Evolutionary conservation across 92 coral and sea anemone species (phyloP), one percentile per base, ranked within the genome.

Genomic region (Parazoanthus swiftii): DNA sequence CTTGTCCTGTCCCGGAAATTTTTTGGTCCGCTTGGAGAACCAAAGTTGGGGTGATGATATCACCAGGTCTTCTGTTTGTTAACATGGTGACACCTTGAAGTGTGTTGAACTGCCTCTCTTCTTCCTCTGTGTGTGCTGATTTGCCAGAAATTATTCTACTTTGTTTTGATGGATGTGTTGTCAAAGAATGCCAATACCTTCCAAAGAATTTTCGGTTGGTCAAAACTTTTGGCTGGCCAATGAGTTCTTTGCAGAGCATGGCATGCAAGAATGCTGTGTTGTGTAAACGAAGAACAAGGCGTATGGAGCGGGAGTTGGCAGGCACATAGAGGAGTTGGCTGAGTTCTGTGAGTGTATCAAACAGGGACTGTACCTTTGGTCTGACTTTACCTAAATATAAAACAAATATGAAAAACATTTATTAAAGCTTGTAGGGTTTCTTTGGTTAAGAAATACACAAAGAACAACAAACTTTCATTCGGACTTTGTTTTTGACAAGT

Each of bases 201-300:
- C 85, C 92, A 90, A 86, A 86, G 37, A 90, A 90, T 25, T 86
- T 86, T 39, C 90, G 46, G 66, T 6, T 72, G 8, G 92, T 90
- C 72, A 90, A 35, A 23, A 78, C 80, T 29, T 72, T 26, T 44
- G 86, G 92, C 72, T 81, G 72, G 81, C 93, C 86, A 37, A 88
- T 82, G 21, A 91, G 73, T 56, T 75, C 77, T 39, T 67, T 89
- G 81, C 92, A 86, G 38, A 88, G 74, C 82, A 92, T 90, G 36
- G 91, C 87, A 68, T 93, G 93, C 84, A 39, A 83, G 86, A 90
- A 93, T 79, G 92, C 89, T 82, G 87, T 92, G 88, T 91, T 91
- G 85, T 91, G 89, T 68, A 85, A 87, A 29, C 95, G 90, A 21
- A 93, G 90, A 42, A 93, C 88, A 20, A 82, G 88, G 14, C 86